Conservation (phyloP, 2,797 vertebrate species). For the Acanthornis magna region DNA sequence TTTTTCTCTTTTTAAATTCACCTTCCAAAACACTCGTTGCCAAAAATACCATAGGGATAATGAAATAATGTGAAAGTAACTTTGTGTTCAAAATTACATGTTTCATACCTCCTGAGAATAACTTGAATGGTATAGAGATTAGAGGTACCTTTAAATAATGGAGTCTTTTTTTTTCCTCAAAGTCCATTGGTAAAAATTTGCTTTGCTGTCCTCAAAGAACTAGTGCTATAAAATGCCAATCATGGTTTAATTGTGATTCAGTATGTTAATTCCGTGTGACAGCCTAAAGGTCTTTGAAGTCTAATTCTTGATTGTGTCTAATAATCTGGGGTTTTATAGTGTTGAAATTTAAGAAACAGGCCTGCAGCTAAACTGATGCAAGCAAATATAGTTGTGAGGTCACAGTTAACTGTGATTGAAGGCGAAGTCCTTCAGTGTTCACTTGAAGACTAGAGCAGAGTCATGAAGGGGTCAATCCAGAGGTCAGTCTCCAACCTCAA, state of each 20-base stretch:
- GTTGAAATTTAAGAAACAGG: conserved; percentile 61
- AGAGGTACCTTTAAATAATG: conserved; percentile 15
- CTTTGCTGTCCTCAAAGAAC: conserved; percentile 55
- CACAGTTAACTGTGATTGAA: conserved; percentile 59
- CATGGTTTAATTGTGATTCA: conserved; percentile 64
- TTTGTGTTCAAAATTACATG: neutral
- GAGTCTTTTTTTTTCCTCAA: neutral
- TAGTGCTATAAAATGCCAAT: conserved; percentile 68
- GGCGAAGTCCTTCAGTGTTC: conserved; percentile 41
- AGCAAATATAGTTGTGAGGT: conserved; percentile 55
- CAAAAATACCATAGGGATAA: neutral
- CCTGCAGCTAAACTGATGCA: conserved; percentile 51
- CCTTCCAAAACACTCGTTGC: neutral
- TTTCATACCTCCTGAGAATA: conserved; percentile 19
- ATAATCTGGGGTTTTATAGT: conserved; percentile 67
- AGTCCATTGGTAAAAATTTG: conserved; percentile 29
- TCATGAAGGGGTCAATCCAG: neutral
- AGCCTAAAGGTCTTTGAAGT: conserved; percentile 73
- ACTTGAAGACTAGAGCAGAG: conserved; percentile 39
- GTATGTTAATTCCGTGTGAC: conserved; percentile 72
- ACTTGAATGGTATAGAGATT: conserved; percentile 8
- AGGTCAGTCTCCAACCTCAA: neutral
- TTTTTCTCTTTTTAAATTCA: conserved; percentile 7
- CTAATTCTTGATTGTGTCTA: conserved; percentile 73
- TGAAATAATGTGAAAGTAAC: conserved; percentile 31